Evolutionary conservation across 2,113 vertebrate genomes (phyloP).

Genomic region (Axis porcinus): DNA sequence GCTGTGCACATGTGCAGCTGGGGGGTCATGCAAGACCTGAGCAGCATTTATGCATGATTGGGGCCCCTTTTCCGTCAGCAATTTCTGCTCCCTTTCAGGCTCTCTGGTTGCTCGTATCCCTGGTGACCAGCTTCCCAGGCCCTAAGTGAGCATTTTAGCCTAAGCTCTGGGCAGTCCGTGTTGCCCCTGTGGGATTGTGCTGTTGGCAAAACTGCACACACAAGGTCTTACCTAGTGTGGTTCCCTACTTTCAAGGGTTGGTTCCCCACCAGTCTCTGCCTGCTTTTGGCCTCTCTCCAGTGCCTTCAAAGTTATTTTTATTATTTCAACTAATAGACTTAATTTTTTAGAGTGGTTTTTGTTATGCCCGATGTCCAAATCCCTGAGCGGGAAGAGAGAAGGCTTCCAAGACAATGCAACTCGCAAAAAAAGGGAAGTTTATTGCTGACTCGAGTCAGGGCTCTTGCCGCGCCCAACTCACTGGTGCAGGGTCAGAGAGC

Average conservation of each 20-base stretch:
- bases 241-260: background rate
- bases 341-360: background rate
- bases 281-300: background rate
- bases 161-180: background rate
- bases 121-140: background rate
- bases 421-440: no score
- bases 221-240: background rate
- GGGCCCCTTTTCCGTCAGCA: background rate
- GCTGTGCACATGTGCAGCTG: background rate
- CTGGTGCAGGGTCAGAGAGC: no score
- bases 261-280: background rate
- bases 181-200: background rate
- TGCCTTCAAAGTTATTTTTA: background rate
- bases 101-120: background rate
- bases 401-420: no score
- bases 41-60: background rate
- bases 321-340: background rate
- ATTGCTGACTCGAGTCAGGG: no score
- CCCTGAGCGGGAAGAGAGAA: no score
- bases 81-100: background rate
- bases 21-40: background rate
- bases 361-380: no score
- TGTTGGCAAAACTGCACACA: background rate
- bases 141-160: background rate
- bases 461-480: no score